Evolutionary conservation across 2,797 vertebrate species (phyloP).

Genomic region (Amblyopsis hoosieri): DNA sequence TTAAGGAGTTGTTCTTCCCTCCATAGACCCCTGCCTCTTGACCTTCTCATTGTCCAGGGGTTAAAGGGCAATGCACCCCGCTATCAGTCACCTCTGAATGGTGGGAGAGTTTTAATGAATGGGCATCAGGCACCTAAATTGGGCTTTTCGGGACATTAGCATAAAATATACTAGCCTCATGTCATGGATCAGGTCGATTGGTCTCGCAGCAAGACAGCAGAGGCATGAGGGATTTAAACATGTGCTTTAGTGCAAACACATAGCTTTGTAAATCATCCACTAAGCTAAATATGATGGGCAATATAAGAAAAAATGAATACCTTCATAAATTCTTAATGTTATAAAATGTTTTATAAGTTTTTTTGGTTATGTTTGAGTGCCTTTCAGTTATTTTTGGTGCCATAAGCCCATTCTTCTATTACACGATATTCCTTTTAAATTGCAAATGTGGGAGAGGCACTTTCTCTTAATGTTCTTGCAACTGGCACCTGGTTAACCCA

Average conservation of each 20-base stretch:
- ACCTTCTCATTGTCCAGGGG: slow-evolving; percentile 66
- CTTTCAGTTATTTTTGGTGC: too few relatives aligned
- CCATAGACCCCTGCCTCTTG: slow-evolving; percentile 59
- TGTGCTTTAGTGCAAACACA: too few relatives aligned
- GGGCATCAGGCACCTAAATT: slow-evolving; percentile 39
- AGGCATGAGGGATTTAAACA: too few relatives aligned
- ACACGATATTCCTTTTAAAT: too few relatives aligned
- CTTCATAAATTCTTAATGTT: too few relatives aligned
- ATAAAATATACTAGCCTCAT: slow-evolving; percentile 23
- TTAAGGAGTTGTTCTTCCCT: slow-evolving; percentile 28
- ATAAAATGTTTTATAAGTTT: too few relatives aligned
- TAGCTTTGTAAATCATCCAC: too few relatives aligned
- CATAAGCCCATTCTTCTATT: too few relatives aligned
- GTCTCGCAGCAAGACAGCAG: background rate
- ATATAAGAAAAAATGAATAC: too few relatives aligned
- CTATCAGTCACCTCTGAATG: slow-evolving; percentile 50
- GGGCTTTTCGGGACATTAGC: slow-evolving; percentile 47
- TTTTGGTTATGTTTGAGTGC: too few relatives aligned
- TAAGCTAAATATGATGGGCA: too few relatives aligned
- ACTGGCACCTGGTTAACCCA: background rate
- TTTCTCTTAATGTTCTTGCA: background rate
- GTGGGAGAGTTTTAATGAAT: slow-evolving; percentile 64
- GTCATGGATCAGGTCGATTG: slow-evolving; percentile 17
- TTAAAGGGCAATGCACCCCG: slow-evolving; percentile 59
- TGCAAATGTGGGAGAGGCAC: too few relatives aligned